These are phyloP conservation scores for Brachyptera risi DNA, from an alignment of 2,888 invertebrate species.

Conservation along the genomic window DNA sequence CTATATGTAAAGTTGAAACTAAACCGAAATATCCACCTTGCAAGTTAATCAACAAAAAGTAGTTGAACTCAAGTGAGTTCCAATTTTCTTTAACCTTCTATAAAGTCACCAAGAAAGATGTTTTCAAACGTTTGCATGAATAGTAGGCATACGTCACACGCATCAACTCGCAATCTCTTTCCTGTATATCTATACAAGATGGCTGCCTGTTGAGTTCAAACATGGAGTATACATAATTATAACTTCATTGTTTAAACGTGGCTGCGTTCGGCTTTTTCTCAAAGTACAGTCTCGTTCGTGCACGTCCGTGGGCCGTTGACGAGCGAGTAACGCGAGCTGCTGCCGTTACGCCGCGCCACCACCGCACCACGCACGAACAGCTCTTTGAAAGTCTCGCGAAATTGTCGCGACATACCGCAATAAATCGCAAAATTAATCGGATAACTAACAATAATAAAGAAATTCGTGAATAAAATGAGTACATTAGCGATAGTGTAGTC, in stretches of 20 bases:
- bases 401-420: conserved; percentile 93
- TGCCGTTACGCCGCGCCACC: conserved; percentile 59
- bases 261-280: conserved; percentile 38
- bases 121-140: no score
- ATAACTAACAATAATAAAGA: conserved; percentile 86
- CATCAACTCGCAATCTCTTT: no score
- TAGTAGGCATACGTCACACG: no score
- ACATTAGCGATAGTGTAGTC: conserved; percentile 75
- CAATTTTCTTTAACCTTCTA: no score
- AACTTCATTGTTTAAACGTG: no score
- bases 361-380: conserved; percentile 62
- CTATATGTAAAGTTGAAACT: conserved; percentile 3
- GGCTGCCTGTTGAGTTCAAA: no score
- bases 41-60: no score
- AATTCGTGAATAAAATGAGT: conserved; percentile 79
- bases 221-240: no score
- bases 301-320: conserved; percentile 74
- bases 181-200: no score
- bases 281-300: conserved; percentile 79
- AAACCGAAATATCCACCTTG: no score
- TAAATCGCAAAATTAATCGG: conserved; percentile 94
- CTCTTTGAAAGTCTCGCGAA: conserved; percentile 89
- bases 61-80: no score
- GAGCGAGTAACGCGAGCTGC: conserved; percentile 72
- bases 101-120: no score